Percentiles rank a stretch among this genome's conserved stretches.
These are phyloP conservation scores for Chaetoderma sp. DNA, from an alignment of 2,888 invertebrate genomes.

Conservation along the genomic window DNA sequence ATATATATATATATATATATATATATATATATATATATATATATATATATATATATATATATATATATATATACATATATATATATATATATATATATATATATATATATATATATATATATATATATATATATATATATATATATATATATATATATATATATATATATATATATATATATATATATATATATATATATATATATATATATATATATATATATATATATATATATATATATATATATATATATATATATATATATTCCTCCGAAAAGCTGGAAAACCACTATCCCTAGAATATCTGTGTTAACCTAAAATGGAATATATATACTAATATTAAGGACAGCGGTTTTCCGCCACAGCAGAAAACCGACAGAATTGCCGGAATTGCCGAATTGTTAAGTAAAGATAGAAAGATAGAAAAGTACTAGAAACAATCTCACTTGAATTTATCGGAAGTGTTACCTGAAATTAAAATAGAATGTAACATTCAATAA, in stretches of 20 bases:
- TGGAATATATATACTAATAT: neutral
- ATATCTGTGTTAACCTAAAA: neutral
- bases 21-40: conserved; percentile 21
- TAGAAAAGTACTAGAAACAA: no score
- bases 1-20: conserved; percentile 19
- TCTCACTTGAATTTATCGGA: no score
- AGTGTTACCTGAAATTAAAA: no score
- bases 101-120: conserved; percentile 16
- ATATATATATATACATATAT: conserved; percentile 20
- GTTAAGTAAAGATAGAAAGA: no score
- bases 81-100: conserved; percentile 21
- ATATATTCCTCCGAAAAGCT: no score
- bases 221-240: neutral
- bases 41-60: conserved; percentile 17
- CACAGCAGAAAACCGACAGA: no score
- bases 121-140: neutral
- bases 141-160: neutral
- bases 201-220: conserved; percentile 1
- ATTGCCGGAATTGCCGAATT: no score
- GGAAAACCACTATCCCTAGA: neutral
- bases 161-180: neutral
- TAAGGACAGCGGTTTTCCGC: no score
- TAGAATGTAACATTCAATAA: no score
- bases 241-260: neutral
- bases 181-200: conserved; percentile 1